Percentiles rank a stretch among this genome's conserved stretches.
Evolutionary conservation across 2,113 vertebrate genomes (phyloP).

Genomic region (Myrmecophaga tridactyla): DNA sequence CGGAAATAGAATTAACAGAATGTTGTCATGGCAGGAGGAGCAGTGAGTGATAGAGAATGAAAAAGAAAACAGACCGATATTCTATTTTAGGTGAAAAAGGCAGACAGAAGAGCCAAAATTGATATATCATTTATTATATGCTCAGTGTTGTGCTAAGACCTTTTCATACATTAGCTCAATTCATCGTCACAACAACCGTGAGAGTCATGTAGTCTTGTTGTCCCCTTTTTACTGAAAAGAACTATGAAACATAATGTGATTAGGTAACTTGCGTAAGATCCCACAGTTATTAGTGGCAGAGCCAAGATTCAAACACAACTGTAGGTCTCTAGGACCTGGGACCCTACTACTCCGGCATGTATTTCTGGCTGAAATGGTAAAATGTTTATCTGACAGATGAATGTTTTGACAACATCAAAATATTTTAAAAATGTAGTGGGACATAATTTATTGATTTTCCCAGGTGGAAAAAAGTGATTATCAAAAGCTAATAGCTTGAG

Average conservation of each 20-base stretch:
- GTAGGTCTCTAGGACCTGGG: accelerated
- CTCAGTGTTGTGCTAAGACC: neutral
- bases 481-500: neutral
- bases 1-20: neutral
- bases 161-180: neutral
- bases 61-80: neutral
- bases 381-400: neutral
- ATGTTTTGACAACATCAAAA: neutral
- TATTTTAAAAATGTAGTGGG: neutral
- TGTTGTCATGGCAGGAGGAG: accelerated
- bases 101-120: neutral
- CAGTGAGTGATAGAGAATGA: accelerated
- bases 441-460: neutral
- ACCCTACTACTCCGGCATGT: no score
- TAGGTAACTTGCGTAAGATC: neutral
- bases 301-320: neutral
- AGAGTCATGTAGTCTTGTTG: neutral
- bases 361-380: neutral
- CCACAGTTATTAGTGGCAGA: no score
- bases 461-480: neutral
- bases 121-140: neutral
- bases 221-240: neutral
- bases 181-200: neutral
- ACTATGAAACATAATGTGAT: neutral
- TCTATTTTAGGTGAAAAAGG: neutral